These are phyloP conservation scores for Caerostris extrusa DNA, from an alignment of 1,140 invertebrate species.

Conservation along the genomic window DNA sequence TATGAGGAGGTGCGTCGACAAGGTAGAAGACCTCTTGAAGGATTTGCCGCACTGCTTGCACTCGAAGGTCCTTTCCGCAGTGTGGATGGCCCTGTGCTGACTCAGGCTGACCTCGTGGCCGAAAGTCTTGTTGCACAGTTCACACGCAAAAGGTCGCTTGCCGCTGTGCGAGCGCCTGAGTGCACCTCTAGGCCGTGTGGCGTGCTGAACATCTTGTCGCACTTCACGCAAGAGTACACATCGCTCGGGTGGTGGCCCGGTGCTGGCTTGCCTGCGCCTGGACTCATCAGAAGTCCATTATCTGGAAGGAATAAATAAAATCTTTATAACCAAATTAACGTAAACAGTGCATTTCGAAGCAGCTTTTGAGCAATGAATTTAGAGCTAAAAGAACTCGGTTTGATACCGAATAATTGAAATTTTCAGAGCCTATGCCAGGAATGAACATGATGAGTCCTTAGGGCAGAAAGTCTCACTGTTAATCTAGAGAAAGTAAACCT, in stretches of 20 bases:
- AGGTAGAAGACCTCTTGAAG: constrained; percentile 85
- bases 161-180: constrained; percentile 94
- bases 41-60: constrained; percentile 84
- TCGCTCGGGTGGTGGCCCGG: constrained; percentile 16
- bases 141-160: constrained; percentile 84
- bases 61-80: constrained; percentile 82
- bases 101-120: constrained; percentile 82
- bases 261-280: background rate
- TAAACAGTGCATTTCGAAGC: too few relatives aligned
- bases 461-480: too few relatives aligned
- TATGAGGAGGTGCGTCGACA: constrained; percentile 86
- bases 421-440: too few relatives aligned
- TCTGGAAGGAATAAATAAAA: background rate
- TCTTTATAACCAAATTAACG: background rate
- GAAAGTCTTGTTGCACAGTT: constrained; percentile 83
- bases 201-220: constrained; percentile 98
- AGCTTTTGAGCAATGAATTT: too few relatives aligned
- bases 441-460: too few relatives aligned
- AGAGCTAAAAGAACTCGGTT: too few relatives aligned
- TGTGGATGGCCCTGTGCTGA: constrained; percentile 82
- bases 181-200: constrained; percentile 97
- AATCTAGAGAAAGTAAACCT: too few relatives aligned
- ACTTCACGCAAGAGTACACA: constrained; percentile 95
- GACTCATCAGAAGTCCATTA: constrained; percentile 13
- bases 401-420: too few relatives aligned